Conservation (phyloP, 2,797 vertebrate genomes). For the Syncerus caffer region DNA sequence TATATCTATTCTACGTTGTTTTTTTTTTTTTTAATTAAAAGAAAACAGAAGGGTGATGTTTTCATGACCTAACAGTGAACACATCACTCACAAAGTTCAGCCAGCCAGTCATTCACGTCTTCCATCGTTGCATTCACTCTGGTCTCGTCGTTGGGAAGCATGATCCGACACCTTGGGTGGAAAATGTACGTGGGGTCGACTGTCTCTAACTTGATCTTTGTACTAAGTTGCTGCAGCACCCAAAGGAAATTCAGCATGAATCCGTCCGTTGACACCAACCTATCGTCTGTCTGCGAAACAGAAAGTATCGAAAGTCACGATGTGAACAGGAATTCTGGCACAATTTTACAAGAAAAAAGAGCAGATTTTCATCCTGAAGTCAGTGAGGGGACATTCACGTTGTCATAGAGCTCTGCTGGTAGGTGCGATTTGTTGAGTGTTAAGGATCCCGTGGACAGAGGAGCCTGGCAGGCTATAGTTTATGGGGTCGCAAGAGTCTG, state of each 20-base stretch:
- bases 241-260: slow-evolving; percentile 99
- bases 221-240: slow-evolving; percentile 98
- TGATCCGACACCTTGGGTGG: slow-evolving; percentile 94
- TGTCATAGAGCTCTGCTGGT: neutral
- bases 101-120: slow-evolving; percentile 92
- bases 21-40: neutral
- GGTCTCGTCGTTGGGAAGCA: slow-evolving; percentile 92
- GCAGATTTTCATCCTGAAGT: neutral
- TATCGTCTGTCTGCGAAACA: slow-evolving; percentile 92
- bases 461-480: neutral
- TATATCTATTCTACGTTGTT: neutral
- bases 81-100: slow-evolving; percentile 89
- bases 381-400: accelerated
- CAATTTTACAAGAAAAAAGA: neutral
- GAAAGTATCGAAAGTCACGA: neutral
- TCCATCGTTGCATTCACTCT: slow-evolving; percentile 97
- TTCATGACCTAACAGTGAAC: accelerated
- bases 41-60: neutral
- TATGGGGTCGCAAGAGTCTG: neutral
- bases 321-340: neutral
- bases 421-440: neutral
- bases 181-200: slow-evolving; percentile 98
- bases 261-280: slow-evolving; percentile 97
- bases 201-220: slow-evolving; percentile 97
- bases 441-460: neutral